Evolutionary conservation across 2,797 vertebrate genomes (phyloP), one percentile per base, ranked within the genome.

Genomic region (Platalea minor): DNA sequence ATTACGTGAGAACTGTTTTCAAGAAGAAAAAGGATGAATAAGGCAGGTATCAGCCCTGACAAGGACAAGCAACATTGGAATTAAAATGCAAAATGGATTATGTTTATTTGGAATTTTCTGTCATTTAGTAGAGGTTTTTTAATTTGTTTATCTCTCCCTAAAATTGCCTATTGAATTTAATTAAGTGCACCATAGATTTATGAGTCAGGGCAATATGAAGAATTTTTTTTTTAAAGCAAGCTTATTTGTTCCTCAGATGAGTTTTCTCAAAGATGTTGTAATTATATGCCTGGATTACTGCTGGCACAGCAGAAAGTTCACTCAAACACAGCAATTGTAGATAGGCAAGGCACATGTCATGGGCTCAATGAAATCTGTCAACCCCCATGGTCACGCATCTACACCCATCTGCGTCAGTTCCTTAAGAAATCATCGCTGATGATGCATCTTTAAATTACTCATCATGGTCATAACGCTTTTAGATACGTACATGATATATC

Each of bases 101-200:
- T 70, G 70, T 91, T 95, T 92, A 93, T 96, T 95, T 95, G 81
- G 85, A 96, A 81, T 89, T 94, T 89, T 86, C 59, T 91, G 50
- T 91, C 87, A 76, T 96, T 95, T 93, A 92, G 76, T 76, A 86
- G 76, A 89, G 56, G 35, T 84, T 96, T 76, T 84, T 93, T 93
- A 95, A 96, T 97, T 95, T 96, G 93, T 95, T 97, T 96, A 82
- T 95, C 81, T 95, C 92, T 94, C 61, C 31, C 67, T 90, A 91
- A 93, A 94, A 95, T 86, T 92, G 81, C 63, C 51, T 93, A 88
- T 93, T 96, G 95, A 95, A 96, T 96, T 97, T 93, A 96, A 96
- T 96, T 94, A 93, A 97, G 95, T 85, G 54, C 65, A 94, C 85
- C 83, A 63, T 48, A 92, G 87, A 97, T 95, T 96, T 96, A 93